Percentiles rank a stretch among this genome's conserved stretches.
These are phyloP conservation scores for Patella depressa DNA, from an alignment of 2,888 invertebrate genomes.

Conservation along the genomic window DNA sequence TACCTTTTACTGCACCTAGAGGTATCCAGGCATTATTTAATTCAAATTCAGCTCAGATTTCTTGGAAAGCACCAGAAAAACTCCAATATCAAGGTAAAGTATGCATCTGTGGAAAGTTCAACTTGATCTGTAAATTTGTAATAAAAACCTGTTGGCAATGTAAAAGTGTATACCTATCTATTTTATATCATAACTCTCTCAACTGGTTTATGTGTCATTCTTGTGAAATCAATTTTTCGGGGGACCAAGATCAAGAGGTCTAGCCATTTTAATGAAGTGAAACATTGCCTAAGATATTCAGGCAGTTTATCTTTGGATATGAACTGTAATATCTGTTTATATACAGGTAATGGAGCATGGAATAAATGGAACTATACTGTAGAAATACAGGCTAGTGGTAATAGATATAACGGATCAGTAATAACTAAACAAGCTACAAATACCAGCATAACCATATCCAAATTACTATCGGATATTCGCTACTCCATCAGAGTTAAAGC, in stretches of 20 bases:
- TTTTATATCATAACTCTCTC: too few species aligned
- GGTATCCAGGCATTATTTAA: conserved; percentile 86
- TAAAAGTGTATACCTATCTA: too few species aligned
- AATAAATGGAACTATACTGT: conserved; percentile 86
- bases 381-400: conserved; percentile 69
- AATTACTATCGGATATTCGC: conserved; percentile 79
- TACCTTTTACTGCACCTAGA: conserved; percentile 84
- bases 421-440: conserved; percentile 33
- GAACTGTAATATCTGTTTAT: not conserved
- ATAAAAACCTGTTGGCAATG: too few species aligned
- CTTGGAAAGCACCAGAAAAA: conserved; percentile 84
- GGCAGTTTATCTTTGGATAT: too few species aligned
- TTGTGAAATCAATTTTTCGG: too few species aligned
- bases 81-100: conserved; percentile 61
- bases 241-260: too few species aligned
- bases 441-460: conserved; percentile 43
- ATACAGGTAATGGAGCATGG: conserved; percentile 77
- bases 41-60: conserved; percentile 78
- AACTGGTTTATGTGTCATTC: too few species aligned
- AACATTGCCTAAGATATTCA: too few species aligned
- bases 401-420: conserved; percentile 30
- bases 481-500: conserved; percentile 87
- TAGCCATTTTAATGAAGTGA: too few species aligned
- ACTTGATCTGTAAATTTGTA: too few species aligned
- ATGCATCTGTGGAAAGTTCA: not conserved